Base-by-base conservation (phyloP, 1,140 invertebrate species). In the Hypothenemus hampei region DNA sequence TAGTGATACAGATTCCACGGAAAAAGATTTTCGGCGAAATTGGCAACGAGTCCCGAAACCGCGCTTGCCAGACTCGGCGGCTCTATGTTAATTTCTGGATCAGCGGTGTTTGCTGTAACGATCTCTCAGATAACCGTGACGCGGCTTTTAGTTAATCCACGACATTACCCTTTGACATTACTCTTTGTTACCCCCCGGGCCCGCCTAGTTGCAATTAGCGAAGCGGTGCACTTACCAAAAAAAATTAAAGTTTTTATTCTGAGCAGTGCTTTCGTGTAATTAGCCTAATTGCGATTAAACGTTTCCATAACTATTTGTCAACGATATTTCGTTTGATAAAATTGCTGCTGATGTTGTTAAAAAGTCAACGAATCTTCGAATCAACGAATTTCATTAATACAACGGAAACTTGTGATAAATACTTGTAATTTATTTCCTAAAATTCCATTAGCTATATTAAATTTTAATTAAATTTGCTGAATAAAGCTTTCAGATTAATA, bases 151-250 rank as follows among this genome's bases (percentile, higher is more conserved):
- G 36, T 41, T 51, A 51, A 51, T 51, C 48, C 48, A 51, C 37
- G 48, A 51, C 37, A 51, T 51, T 51, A 51, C 48, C 22, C 37
- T 51, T 51, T 51, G 48, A 41, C 37, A 41, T 51, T 51, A 51
- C 22, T 51, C 48, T 51, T 51, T 41, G 36, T 51, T 51, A 51
- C 23, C 11, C 47, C 35, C n/a, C n/a, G n/a, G n/a, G n/a, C n/a
- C n/a, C n/a, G 18, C 35, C 33, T 39, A 39, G 15, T 39, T 15
- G 47, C 35, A 49, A 49, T 49, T 49, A 49, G 47, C 47, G 21
- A 2, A 22, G n/a, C 35, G 20, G 23, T 48, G 33, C 47, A 39
- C 35, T 49, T 37, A 49, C n/a, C 18, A 15, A n/a, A 39, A n/a
- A n/a, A 39, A 37, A 49, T 37, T 24, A 39, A 39, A 23, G 31